A percentile compares a stretch with the other conserved stretches of the same genome.
Evolutionary conservation across 2,797 vertebrate species (phyloP).

Genomic region (Pipistrellus kuhlii): DNA sequence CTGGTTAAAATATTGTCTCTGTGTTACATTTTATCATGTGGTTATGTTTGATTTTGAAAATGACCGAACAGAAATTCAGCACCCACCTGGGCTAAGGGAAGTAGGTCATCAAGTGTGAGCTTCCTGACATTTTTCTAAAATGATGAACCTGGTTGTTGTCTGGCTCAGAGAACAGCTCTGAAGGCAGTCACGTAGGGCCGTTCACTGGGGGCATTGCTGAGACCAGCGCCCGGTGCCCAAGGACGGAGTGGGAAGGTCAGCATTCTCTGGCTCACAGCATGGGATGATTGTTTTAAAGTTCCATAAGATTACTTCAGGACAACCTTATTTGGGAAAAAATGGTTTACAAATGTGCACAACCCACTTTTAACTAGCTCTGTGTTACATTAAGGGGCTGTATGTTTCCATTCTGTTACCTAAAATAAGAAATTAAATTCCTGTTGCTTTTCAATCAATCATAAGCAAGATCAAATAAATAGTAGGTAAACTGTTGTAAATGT

Average conservation of each 20-base stretch:
- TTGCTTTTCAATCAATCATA: constrained; percentile 78
- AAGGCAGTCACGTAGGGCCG: constrained; percentile 40
- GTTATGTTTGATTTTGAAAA: constrained; percentile 68
- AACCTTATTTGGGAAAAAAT: neutral
- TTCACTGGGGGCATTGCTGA: constrained; percentile 1
- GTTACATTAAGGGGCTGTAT: neutral
- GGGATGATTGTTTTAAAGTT: constrained; percentile 54
- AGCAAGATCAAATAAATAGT: constrained; percentile 18
- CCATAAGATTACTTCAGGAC: constrained; percentile 47
- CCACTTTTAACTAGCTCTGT: neutral
- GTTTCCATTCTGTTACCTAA: neutral
- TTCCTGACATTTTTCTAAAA: constrained; percentile 55
- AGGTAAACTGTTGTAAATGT: neutral
- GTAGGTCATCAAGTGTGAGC: neutral
- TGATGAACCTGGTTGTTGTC: constrained; percentile 1
- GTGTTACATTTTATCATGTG: constrained; percentile 34
- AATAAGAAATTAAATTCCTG: constrained; percentile 79
- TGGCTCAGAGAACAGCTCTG: constrained; percentile 59
- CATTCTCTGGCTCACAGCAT: constrained; percentile 55
- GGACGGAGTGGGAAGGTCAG: constrained; percentile 39
- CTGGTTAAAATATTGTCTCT: constrained; percentile 28
- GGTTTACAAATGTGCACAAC: neutral
- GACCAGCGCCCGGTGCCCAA: constrained; percentile 33
- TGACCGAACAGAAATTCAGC: constrained; percentile 65
- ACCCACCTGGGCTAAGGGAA: neutral